Evolutionary conservation across 2,113 vertebrate species (phyloP), one percentile per base, ranked within the genome.

Genomic region (Delphinus delphis): DNA sequence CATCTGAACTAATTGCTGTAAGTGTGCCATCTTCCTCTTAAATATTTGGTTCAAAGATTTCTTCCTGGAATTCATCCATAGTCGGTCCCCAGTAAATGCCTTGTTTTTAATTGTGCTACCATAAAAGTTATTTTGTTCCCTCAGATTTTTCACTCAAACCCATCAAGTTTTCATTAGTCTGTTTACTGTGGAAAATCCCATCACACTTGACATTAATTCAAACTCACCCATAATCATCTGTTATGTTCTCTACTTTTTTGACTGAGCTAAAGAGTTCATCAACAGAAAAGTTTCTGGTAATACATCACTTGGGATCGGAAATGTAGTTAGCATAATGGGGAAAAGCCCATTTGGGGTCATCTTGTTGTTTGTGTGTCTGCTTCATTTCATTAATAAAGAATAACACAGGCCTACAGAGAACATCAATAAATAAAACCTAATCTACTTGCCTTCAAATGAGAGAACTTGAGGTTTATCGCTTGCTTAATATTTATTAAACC

Each of bases 71-170:
- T 91, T 96, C 36, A 88, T 95, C 47, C 70, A 86, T 38, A 86
- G 73, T 79, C 38, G 80, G 36, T 77, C 26, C 13, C 36, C 10
- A 67, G 23, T 82, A 95, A 95, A 93, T 95, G 33, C 11, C 14
- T 92, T 47, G 7, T 67, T 67, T 95, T 91, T 84, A 67, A 85
- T 76, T 70, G 31, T 83, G 23, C 21, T 70, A 53, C n/a, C 9
- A 83, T 89, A 86, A 82, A 86, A 62, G 28, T 96, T 95, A 76
- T 41, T 95, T 95, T 95, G 76, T 90, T 81, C 88, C 12, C 70
- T 92, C n/a, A 73, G 17, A 68, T 85, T 97, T 53, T 84, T 3
- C 4, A 79, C 23, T 36, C 62, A 84, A 65, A 36, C 17, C 36
- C 86, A 53, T 90, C 36, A 95, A 60, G 17, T 87, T 95, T 91